These are phyloP conservation scores for Ectemnius lituratus DNA, from an alignment of 2,888 invertebrate genomes.

Conservation along the genomic window DNA sequence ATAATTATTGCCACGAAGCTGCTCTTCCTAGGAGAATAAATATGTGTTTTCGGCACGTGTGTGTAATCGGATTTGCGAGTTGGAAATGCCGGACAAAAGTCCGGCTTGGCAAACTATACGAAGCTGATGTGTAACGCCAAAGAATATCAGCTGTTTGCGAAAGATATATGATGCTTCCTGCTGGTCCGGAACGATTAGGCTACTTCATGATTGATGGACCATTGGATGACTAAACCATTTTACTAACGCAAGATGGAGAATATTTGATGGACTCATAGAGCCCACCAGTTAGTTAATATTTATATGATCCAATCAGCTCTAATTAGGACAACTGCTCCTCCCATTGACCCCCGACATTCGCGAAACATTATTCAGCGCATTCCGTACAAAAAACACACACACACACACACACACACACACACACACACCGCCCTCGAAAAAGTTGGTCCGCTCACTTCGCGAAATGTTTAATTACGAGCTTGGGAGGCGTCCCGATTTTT, in stretches of 20 bases:
- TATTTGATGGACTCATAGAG: not conserved
- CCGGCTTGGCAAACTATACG: no score
- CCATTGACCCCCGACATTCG: no score
- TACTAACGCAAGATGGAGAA: not conserved
- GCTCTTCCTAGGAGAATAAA: no score
- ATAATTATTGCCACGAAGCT: no score
- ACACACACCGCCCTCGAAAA: not conserved
- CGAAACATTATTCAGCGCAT: not conserved
- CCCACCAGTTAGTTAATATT: not conserved
- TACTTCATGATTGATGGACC: constrained; percentile 2
- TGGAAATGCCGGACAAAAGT: no score
- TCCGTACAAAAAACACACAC: not conserved
- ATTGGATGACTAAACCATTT: not conserved
- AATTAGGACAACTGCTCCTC: no score
- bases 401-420: constrained; percentile 1
- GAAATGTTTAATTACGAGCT: no score
- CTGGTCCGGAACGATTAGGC: not conserved
- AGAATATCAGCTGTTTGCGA: not conserved
- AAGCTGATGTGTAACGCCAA: not conserved
- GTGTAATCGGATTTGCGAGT: no score
- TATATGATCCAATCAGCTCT: no score
- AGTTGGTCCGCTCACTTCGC: not conserved
- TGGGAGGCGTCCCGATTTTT: no score
- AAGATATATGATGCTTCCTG: not conserved
- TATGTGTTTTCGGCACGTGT: no score